Conservation (phyloP, 2,888 invertebrate species). For the Coleophora flavipennella region DNA sequence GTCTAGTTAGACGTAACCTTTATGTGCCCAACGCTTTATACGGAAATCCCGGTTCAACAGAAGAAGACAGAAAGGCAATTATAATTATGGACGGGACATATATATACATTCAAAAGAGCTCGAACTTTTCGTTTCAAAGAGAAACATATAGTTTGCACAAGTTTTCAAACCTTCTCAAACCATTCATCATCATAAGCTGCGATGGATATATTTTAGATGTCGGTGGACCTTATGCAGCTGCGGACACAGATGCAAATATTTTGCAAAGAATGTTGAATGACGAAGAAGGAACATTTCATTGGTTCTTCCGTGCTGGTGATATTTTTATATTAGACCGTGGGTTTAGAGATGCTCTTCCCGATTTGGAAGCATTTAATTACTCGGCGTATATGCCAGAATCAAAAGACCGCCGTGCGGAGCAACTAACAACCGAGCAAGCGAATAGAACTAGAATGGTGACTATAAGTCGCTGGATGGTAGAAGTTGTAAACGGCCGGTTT, state of each 20-base stretch:
- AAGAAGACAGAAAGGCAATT: conserved; percentile 5
- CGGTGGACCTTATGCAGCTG: conserved; percentile 11
- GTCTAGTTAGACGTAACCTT: not conserved
- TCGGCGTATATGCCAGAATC: conserved; percentile 6
- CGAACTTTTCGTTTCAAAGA: conserved; percentile 11
- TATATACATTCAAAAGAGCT: conserved; percentile 9
- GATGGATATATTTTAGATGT: conserved; percentile 12
- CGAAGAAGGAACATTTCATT: conserved; percentile 9
- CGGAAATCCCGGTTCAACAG: not conserved
- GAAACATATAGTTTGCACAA: conserved; percentile 12
- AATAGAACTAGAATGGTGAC: conserved; percentile 13
- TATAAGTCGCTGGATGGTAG: conserved; percentile 15
- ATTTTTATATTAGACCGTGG: conserved; percentile 14
- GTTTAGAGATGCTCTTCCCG: conserved; percentile 9
- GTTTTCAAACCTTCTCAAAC: conserved; percentile 11
- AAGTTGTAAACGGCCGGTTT: conserved; percentile 13
- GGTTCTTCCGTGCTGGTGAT: conserved; percentile 11
- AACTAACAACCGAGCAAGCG: conserved; percentile 7
- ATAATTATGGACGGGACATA: conserved; percentile 8
- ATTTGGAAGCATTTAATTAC: conserved; percentile 6
- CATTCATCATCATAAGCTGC: conserved; percentile 4
- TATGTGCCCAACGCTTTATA: not conserved
- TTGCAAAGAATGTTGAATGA: no score
- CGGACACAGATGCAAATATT: conserved; percentile 11
- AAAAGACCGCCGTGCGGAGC: conserved; percentile 2